Evolutionary conservation across 2,888 invertebrate genomes (phyloP).

Genomic region (Actias luna): DNA sequence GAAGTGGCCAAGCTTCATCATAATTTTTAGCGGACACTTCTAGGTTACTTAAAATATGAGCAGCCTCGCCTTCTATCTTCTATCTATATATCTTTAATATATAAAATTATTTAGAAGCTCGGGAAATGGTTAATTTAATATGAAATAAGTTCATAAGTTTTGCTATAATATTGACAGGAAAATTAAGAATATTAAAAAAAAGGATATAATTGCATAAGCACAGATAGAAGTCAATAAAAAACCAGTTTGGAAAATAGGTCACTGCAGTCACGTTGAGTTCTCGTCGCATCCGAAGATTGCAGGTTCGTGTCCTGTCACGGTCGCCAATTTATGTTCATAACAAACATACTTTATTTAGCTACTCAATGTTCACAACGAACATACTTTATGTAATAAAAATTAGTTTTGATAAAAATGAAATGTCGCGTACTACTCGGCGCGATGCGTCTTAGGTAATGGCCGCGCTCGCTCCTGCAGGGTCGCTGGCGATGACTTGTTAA

Average conservation of each 20-base stretch:
- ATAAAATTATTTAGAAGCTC: slow-evolving; percentile 32
- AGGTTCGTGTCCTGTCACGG: neutral
- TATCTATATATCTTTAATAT: no score
- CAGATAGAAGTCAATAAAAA: neutral
- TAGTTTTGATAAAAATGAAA: no score
- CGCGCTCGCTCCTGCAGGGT: no score
- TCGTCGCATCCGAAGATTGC: neutral
- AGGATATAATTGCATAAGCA: no score
- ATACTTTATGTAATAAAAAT: no score
- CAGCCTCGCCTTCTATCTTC: slow-evolving; percentile 30
- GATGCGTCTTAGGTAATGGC: no score
- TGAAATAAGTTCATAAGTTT: slow-evolving; percentile 21
- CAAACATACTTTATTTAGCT: neutral
- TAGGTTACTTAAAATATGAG: slow-evolving; percentile 27
- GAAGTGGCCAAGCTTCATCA: slow-evolving; percentile 28
- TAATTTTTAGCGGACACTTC: slow-evolving; percentile 28
- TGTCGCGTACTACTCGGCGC: no score
- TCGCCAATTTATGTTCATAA: neutral
- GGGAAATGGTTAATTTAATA: slow-evolving; percentile 26
- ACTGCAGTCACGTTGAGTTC: neutral
- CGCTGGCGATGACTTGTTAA: no score
- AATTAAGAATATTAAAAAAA: no score
- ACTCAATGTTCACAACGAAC: no score
- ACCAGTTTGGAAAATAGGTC: no score
- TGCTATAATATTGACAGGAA: no score